Base-by-base conservation (phyloP, 2,888 invertebrate species). In the Drosophila parthenogenetica region DNA sequence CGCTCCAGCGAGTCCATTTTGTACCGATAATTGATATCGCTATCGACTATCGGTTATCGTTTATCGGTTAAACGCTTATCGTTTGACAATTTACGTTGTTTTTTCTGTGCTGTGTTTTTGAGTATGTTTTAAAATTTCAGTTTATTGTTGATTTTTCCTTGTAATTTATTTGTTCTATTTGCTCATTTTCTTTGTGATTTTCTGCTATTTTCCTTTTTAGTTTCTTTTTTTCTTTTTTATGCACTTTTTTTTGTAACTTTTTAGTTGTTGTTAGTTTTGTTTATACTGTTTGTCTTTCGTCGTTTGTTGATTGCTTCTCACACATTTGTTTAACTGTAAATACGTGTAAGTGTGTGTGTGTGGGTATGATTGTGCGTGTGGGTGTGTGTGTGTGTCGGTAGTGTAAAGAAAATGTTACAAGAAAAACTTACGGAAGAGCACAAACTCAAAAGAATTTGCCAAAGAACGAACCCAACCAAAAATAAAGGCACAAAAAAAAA, bases 1-100 rank as follows among this genome's bases (percentile, higher is more conserved):
- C 96, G 95, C 91, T 96, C 96, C 93, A 97, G 93, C 88, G 96
- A 96, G 94, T 97, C 96, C 96, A 96, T 97, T 57, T 68, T 67
- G 54, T 22, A 48, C 62, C 29, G 29, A 29, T 29, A 29, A 2
- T 8, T 8, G 29, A 29, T 74, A 37, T 45, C 37, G 45, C 49
- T 29, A 35, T 50, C 32, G n/a, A 1, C 53, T 60, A 25, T 57
- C 19, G 35, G 10, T 10, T 35, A 35, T 35, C 13, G 35, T 0
- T 35, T 35, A 25, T 25, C 29, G 8, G 13, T 22, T 43, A 50
- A 39, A 53, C 40, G 67, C 13, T 66, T 68, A 32, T 46, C 49
- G 29, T 17, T 68, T 65, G 37, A n/a, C 45, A 14, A 32, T 61
- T 63, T 13, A 61, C 45, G 35, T 53, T 43, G 40, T 19, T 54